Evolutionary conservation across 2,113 vertebrate genomes (phyloP), one percentile per base, ranked within the genome.

Genomic region (Ammodytes marinus): DNA sequence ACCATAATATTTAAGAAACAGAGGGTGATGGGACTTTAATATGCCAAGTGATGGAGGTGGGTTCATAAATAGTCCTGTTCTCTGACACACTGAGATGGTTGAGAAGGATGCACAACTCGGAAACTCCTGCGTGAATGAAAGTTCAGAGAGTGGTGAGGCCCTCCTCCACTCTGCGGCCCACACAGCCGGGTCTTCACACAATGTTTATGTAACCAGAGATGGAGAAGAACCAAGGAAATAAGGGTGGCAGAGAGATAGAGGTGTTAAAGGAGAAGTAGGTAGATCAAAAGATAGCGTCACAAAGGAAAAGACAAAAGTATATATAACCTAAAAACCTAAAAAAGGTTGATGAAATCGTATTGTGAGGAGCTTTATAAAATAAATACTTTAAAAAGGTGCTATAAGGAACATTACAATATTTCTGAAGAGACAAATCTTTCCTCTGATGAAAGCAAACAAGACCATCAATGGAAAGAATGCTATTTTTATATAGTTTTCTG

Each of bases 61-160:
- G 43, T 81, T 84, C 80, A 79, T 82, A 88, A 85, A 91, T 85
- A 89, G 86, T 45, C 61, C 10, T 46, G 49, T 37, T 60, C 74
- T 61, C 64, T 73, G 72, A 84, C 83, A 90, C 69, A 45, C 0
- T 68, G 72, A 77, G 77, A 80, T 70, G 69, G 77, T 69, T 90
- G 82, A 86, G 77, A 37, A 54, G 67, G 73, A 59, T 60, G 80
- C 77, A 87, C 86, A 89, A 88, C 87, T 90, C 78, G 72, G 75
- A 89, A 77, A 66, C 63, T 91, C 75, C 76, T 86, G 61, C 42
- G 84, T 92, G 90, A 91, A 93, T 92, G 87, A 88, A 87, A 88
- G 89, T 92, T 89, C 63, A 88, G 69, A 83, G 91, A 88, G 84
- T 80, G 79, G 46, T 19, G 66, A 80, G 73, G 86, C 77, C 84